Evolutionary conservation across 2,888 invertebrate species (phyloP).

Genomic region (Pantelozetes paolii): DNA sequence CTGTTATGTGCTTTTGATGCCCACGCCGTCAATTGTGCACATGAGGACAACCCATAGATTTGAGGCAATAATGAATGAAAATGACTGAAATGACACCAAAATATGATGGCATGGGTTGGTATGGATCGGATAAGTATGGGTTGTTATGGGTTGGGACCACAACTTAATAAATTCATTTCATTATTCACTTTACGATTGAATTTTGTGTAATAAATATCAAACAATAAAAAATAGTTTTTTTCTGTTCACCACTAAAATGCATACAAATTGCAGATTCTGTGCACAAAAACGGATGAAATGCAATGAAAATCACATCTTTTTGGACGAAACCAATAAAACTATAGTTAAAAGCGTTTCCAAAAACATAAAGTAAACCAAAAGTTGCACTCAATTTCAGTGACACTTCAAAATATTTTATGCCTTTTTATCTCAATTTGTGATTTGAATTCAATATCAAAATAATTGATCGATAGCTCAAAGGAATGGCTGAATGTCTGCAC

Average conservation of each 20-base stretch:
- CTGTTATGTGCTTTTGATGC: conserved; percentile 31
- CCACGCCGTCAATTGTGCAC: conserved; percentile 35
- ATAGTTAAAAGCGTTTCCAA: too few species aligned
- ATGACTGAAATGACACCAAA: conserved; percentile 26
- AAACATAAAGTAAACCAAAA: background rate
- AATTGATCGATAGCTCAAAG: background rate
- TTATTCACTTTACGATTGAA: conserved; percentile 13
- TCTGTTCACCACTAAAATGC: background rate
- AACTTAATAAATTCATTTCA: conserved; percentile 35
- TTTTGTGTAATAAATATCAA: conserved; percentile 20
- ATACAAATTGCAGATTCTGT: background rate
- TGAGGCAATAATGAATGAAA: conserved; percentile 14
- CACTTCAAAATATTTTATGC: too few species aligned
- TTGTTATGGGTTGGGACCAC: too few species aligned
- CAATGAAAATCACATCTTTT: background rate
- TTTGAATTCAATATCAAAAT: background rate
- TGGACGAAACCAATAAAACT: too few species aligned
- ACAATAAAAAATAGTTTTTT: background rate
- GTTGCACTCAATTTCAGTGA: too few species aligned
- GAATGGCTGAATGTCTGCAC: background rate
- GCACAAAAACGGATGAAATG: background rate
- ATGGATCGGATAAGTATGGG: too few species aligned
- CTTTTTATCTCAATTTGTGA: conserved; percentile 9
- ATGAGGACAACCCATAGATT: background rate
- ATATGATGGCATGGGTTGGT: conserved; percentile 34